Percentiles rank a stretch among this genome's conserved stretches.
Evolutionary conservation across 2,888 invertebrate genomes (phyloP).

Genomic region (Drosophila leonis): DNA sequence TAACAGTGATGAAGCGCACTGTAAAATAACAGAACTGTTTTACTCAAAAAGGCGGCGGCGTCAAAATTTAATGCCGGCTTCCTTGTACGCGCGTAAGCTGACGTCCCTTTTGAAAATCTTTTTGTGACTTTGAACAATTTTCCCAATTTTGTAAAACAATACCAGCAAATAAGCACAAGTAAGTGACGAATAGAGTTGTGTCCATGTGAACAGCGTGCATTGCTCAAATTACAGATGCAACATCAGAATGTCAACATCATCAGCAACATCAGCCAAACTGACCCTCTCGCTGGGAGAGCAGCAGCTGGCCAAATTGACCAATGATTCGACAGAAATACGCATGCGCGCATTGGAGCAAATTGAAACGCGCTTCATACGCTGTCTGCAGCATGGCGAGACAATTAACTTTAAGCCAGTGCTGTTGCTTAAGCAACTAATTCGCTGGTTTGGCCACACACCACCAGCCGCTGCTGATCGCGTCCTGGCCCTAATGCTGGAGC

Average conservation of each 20-base stretch:
- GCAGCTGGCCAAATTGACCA: constrained; percentile 77
- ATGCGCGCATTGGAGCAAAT: constrained; percentile 82
- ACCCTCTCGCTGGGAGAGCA: constrained; percentile 47
- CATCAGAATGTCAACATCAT: constrained; percentile 31
- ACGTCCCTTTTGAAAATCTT: constrained; percentile 26
- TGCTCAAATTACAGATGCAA: constrained; percentile 22
- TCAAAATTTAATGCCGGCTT: constrained; percentile 27
- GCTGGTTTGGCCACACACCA: constrained; percentile 83
- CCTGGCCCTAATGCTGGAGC: constrained; percentile 73
- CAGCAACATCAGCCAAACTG: constrained; percentile 1
- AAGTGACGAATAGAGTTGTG: not conserved
- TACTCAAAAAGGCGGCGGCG: constrained; percentile 17
- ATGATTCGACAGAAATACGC: constrained; percentile 82
- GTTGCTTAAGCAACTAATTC: constrained; percentile 83
- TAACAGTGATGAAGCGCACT: constrained; percentile 2
- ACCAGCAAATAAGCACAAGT: not conserved
- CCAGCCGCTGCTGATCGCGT: constrained; percentile 73
- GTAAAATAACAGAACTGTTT: constrained; percentile 4
- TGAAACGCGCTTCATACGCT: constrained; percentile 76
- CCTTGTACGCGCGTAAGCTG: constrained; percentile 36
- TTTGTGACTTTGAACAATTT: constrained; percentile 1
- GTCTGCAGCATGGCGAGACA: constrained; percentile 69
- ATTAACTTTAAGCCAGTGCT: constrained; percentile 77
- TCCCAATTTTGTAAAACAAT: not conserved
- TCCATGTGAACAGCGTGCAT: not conserved